Conservation (phyloP, 2,888 invertebrate species). For the Meloe dianella region DNA sequence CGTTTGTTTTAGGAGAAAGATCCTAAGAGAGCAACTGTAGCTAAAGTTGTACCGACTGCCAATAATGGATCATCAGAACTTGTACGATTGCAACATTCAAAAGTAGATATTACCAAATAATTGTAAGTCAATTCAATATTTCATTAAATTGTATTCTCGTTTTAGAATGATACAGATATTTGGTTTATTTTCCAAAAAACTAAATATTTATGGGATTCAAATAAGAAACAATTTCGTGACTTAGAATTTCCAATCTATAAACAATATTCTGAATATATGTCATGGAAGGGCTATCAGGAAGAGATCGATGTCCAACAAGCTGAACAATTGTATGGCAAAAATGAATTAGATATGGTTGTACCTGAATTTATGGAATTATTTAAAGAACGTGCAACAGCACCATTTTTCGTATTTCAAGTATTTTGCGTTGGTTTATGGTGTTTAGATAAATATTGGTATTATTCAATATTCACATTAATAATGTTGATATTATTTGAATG, state of each 20-base stretch:
- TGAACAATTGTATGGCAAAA: conserved; percentile 85
- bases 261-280: conserved; percentile 73
- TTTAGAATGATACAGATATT: conserved; percentile 63
- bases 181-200: conserved; percentile 99
- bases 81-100: conserved; percentile 74
- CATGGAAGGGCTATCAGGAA: conserved; percentile 86
- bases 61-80: conserved; percentile 98
- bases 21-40: conserved; percentile 80
- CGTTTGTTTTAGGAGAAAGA: conserved; percentile 68
- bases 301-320: conserved; percentile 79
- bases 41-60: conserved; percentile 93
- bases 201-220: conserved; percentile 89
- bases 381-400: conserved; percentile 96
- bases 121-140: not conserved
- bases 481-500: conserved; percentile 98
- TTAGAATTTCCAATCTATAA: conserved; percentile 85
- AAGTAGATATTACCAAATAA: conserved; percentile 62
- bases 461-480: conserved; percentile 92
- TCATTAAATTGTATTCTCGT: conserved; percentile 18
- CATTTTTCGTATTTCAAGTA: conserved; percentile 99
- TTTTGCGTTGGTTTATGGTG: conserved; percentile 99
- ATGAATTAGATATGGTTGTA: conserved; percentile 86
- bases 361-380: conserved; percentile 97
- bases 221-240: conserved; percentile 80
- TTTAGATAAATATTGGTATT: conserved; percentile 98